phyloP scores from a whole-genome alignment of 1,140 invertebrate genomes.

The Polyergus mexicanus region DNA sequence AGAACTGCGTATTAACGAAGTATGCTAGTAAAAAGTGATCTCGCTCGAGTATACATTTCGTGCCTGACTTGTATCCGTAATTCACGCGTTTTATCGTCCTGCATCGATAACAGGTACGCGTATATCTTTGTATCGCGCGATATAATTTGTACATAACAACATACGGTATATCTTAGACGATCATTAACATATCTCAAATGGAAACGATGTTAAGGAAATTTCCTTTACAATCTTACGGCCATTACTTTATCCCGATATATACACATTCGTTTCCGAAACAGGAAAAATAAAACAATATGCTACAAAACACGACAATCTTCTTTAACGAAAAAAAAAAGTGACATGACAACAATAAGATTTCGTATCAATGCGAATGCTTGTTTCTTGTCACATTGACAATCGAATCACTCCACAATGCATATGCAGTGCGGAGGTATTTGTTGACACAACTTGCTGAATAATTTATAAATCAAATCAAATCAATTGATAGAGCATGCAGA shows the following conservation, averaged over 20 bases:
- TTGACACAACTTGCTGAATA: slow-evolving; percentile 12
- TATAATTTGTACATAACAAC: slow-evolving; percentile 7
- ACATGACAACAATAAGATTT: neutral
- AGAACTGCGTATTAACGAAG: slow-evolving; percentile 38
- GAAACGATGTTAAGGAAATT: neutral
- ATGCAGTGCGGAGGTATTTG: neutral
- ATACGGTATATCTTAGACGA: neutral
- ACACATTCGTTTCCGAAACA: neutral
- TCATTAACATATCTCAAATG: slow-evolving; percentile 20
- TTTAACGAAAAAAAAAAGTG: neutral
- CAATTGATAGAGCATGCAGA: slow-evolving; percentile 25
- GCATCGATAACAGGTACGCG: slow-evolving; percentile 18
- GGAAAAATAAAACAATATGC: neutral
- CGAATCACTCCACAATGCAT: neutral
- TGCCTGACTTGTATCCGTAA: slow-evolving; percentile 46
- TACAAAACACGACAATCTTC: neutral
- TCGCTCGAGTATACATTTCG: slow-evolving; percentile 16
- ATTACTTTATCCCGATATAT: slow-evolving; percentile 4
- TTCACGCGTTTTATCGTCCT: slow-evolving; percentile 41
- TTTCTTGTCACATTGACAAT: neutral
- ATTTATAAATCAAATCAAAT: slow-evolving; percentile 9
- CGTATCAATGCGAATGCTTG: neutral
- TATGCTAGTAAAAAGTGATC: slow-evolving; percentile 31
- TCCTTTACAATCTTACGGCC: neutral
- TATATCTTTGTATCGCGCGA: too few species aligned